Evolutionary conservation across 2,888 invertebrate genomes (phyloP), one percentile per base, ranked within the genome.

Genomic region (Brachynemurus nebulosus): DNA sequence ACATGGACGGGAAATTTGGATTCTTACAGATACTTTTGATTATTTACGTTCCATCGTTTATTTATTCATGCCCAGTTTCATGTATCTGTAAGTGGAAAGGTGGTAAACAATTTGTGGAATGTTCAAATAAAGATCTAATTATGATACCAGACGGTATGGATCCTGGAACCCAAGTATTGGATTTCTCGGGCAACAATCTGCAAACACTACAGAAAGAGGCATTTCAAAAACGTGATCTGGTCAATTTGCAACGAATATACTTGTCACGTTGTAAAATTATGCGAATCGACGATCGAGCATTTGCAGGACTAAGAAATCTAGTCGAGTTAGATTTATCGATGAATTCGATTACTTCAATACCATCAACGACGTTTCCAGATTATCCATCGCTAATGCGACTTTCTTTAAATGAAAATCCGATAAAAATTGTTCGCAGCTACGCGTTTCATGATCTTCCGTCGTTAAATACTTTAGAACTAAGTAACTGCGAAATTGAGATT

Each of bases 71-170:
- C 60, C 89, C 89, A 19, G 67, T 74, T 25, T 75, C 78, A 51
- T 92, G 91, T 64, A 70, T 77, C 45, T 92, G 92, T 70, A 89
- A 88, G 62, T 91, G 91, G 91, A 90, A 89, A 64, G 82, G 83
- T 59, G 91, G 91, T 39, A 92, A 92, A 59, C 82, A 89, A 60
- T 85, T 86, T 52, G 89, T 88, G 40, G 89, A 91, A 63, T 92
- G 92, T 65, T 74, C 80, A 40, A 79, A 82, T 49, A 81, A 82
- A 59, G 79, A 78, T 44, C 68, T 91, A 44, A 74, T 80, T 50
- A 71, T 76, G 9, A 77, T 91, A 46, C 91, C 91, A 2, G 76
- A 76, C 53, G 78, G 81, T 42, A 77, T 91, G 55, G 83, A 88
- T 60, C 74, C 79, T 18, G 84, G 82, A 56, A 90, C 90, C 1